Evolutionary conservation across 2,113 vertebrate genomes (phyloP).

Genomic region (Sinocyclocheilus grahami): DNA sequence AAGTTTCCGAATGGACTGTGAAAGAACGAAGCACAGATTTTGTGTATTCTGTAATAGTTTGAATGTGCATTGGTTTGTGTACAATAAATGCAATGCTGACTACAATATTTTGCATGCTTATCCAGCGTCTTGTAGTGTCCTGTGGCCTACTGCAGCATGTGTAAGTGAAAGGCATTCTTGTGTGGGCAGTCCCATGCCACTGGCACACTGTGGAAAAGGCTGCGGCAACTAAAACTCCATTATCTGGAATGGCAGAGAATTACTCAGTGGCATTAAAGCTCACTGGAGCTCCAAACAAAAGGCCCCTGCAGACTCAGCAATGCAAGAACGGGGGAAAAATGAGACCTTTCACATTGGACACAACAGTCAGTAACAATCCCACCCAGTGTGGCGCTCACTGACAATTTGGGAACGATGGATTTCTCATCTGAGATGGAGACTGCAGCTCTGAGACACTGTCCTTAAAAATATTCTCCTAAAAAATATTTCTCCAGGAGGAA

Average conservation of each 20-base stretch:
- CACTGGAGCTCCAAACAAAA: constrained; percentile 56
- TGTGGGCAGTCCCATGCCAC: constrained; percentile 62
- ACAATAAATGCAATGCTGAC: neutral
- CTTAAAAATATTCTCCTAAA: neutral
- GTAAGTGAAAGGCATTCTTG: constrained; percentile 65
- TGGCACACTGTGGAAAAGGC: constrained; percentile 54
- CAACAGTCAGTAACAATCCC: constrained; percentile 55
- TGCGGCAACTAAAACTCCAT: constrained; percentile 60
- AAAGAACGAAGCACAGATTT: no score
- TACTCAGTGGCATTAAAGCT: constrained; percentile 62
- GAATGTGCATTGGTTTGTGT: no score
- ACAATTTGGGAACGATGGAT: constrained; percentile 53
- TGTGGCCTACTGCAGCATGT: constrained; percentile 31
- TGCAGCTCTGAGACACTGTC: neutral
- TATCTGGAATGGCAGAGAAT: constrained; percentile 67
- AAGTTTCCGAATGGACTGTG: no score
- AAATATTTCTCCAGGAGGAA: neutral
- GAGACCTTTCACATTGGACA: constrained; percentile 52
- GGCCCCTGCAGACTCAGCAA: constrained; percentile 62
- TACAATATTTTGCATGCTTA: neutral
- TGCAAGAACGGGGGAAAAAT: constrained; percentile 44
- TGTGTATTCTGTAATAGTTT: no score
- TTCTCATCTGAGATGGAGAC: constrained; percentile 26
- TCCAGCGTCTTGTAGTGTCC: neutral
- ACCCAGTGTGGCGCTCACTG: constrained; percentile 51